Conservation (phyloP, 2,113 vertebrate genomes). For the Gymnobelideus leadbeateri region DNA sequence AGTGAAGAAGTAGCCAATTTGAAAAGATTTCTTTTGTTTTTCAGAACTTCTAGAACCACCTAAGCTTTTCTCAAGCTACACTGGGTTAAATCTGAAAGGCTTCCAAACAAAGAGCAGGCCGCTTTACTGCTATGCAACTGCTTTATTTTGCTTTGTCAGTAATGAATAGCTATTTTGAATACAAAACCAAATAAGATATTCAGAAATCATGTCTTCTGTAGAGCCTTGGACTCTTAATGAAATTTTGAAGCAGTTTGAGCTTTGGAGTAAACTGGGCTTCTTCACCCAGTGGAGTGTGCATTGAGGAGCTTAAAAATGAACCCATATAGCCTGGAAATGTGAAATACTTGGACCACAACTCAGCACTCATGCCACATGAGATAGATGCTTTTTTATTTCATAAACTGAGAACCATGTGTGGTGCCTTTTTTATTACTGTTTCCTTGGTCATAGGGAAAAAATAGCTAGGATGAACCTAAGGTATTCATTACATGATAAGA, state of each 20-base stretch:
- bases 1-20: background rate
- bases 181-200: background rate
- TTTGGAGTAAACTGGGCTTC: background rate
- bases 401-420: background rate
- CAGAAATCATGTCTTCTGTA: background rate
- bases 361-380: rapidly evolving
- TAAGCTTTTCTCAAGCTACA: conserved; percentile 33
- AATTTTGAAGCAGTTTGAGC: conserved; percentile 12
- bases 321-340: background rate
- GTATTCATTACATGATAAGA: conserved; percentile 47
- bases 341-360: background rate
- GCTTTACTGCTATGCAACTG: background rate
- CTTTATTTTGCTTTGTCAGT: background rate
- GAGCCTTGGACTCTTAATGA: background rate
- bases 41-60: conserved; percentile 55
- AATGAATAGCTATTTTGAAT: conserved; percentile 40
- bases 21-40: conserved; percentile 58
- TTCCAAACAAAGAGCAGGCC: conserved; percentile 23
- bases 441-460: conserved; percentile 13
- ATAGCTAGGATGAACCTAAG: conserved; percentile 31
- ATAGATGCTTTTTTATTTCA: conserved; percentile 19
- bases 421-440: conserved; percentile 40
- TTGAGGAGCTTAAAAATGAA: background rate
- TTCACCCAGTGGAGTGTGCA: background rate
- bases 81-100: background rate